Conservation (phyloP, 2,888 invertebrate genomes). For the Anorthoa munda region DNA sequence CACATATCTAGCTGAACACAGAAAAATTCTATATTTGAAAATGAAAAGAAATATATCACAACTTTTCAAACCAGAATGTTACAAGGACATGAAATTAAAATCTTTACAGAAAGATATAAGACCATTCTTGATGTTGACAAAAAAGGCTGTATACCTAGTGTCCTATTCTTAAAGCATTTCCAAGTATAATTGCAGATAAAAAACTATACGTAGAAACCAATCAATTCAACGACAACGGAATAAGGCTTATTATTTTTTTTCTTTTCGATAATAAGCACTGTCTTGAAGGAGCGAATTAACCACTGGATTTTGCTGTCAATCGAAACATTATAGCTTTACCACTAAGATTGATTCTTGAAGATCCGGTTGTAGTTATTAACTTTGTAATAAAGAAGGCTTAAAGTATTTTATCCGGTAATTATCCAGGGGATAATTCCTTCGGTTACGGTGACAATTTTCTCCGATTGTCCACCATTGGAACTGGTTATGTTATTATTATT, state of each 20-base stretch:
- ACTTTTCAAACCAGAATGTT: constrained; percentile 55
- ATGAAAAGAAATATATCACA: constrained; percentile 43
- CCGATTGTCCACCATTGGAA: constrained; percentile 69
- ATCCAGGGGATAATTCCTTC: constrained; percentile 79
- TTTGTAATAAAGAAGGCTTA: constrained; percentile 69
- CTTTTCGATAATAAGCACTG: constrained; percentile 76
- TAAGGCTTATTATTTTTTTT: constrained; percentile 74
- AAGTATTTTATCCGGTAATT: constrained; percentile 82
- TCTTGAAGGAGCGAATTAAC: constrained; percentile 67
- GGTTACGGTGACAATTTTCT: constrained; percentile 82
- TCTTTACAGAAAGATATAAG: constrained; percentile 59
- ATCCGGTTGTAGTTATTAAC: constrained; percentile 26
- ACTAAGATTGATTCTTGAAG: constrained; percentile 63
- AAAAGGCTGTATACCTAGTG: constrained; percentile 61
- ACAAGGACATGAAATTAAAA: constrained; percentile 61
- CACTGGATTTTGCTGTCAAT: constrained; percentile 40
- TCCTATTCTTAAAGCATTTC: constrained; percentile 71
- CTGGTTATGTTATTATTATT: constrained; percentile 68
- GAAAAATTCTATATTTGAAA: constrained; percentile 59
- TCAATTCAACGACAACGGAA: constrained; percentile 80
- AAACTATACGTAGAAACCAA: constrained; percentile 83
- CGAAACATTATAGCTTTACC: constrained; percentile 12
- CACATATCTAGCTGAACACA: constrained; percentile 32
- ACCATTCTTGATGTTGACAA: constrained; percentile 51
- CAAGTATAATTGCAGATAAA: constrained; percentile 77